Evolutionary conservation across 2,113 vertebrate species (phyloP), one percentile per base, ranked within the genome.

Genomic region (Ammospiza nelsoni): DNA sequence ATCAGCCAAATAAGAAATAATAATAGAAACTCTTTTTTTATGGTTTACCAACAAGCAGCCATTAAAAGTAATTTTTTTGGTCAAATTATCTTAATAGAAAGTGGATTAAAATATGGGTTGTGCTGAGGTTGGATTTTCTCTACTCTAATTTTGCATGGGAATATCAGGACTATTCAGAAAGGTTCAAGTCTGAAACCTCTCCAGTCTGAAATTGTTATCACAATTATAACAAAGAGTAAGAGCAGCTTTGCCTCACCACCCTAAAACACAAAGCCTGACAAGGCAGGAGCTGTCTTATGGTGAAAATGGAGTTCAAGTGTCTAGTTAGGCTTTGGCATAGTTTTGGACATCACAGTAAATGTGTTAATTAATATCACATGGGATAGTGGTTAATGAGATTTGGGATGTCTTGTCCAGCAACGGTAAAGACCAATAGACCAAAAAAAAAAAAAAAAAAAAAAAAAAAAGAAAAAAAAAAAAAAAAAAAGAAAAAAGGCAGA

Each of bases 201-300:
- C 24, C 41, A 44, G 6, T 18, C 29, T 65, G 58, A 82, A 75
- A 59, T 39, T 0, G 0, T 9, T 44, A 41, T 6, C 39, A 23
- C 11, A 33, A 43, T 43, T 43, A 43, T 15, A 43, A 43, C 41
- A 43, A 43, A 43, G 46, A 5, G 14, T 20, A 43, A 65, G 18
- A 72, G 44, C 21, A 82, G 69, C 52, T 83, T 76, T 44, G n/a
- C 8, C 23, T 5, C 35, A 51, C 2, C 22, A 11, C 15, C 33
- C 23, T 3, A 68, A 29, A 27, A 57, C 35, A 54, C 24, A 84
- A 87, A 71, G 3, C 16, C 65, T 59, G 25, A 41, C 33, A 52
- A 5, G 25, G 54, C 4, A 5, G 51, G 41, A 76, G 41, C 15
- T 76, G n/a, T 41, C 20, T 46, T 11, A 12, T 3, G 3, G 10